Percentiles rank a stretch among this genome's conserved stretches.
These are phyloP conservation scores for Bos indicus DNA, from an alignment of 2,113 vertebrate species.

Conservation along the genomic window DNA sequence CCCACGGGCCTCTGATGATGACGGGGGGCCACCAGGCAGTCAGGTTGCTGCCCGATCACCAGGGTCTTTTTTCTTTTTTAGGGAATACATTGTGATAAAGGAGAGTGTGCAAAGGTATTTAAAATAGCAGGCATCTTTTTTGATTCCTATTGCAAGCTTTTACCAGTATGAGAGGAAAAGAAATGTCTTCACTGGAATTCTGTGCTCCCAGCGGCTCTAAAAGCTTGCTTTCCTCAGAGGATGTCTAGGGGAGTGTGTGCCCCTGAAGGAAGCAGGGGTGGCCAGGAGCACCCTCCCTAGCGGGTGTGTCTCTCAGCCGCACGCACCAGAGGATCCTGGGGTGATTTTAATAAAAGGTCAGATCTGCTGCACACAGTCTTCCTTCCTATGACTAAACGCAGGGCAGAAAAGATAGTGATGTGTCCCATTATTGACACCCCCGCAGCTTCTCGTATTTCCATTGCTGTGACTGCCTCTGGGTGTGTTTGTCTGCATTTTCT, in stretches of 20 bases:
- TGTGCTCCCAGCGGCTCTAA: constrained; percentile 58
- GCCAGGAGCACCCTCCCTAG: not conserved
- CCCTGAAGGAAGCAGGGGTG: constrained; percentile 57
- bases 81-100: not conserved
- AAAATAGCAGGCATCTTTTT: constrained; percentile 51
- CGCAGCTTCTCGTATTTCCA: rapidly evolving
- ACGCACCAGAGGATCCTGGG: constrained; percentile 50
- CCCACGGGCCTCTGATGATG: rapidly evolving
- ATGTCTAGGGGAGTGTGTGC: constrained; percentile 42
- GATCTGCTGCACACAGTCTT: constrained; percentile 16
- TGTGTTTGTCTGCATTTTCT: not conserved
- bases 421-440: rapidly evolving
- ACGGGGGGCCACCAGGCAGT: not conserved
- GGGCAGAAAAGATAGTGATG: constrained; percentile 47
- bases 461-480: rapidly evolving
- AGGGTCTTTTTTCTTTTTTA: not conserved
- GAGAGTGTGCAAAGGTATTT: constrained; percentile 52
- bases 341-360: constrained; percentile 60
- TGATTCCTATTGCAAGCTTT: constrained; percentile 55
- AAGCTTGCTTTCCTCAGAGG: constrained; percentile 28
- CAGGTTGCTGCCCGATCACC: not conserved
- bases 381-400: constrained; percentile 27
- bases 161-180: constrained; percentile 61
- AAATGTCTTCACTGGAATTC: constrained; percentile 60
- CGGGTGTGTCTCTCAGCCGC: constrained; percentile 18